phyloP scores from a whole-genome alignment of 2,797 vertebrate genomes.

The Halcyon badia region DNA sequence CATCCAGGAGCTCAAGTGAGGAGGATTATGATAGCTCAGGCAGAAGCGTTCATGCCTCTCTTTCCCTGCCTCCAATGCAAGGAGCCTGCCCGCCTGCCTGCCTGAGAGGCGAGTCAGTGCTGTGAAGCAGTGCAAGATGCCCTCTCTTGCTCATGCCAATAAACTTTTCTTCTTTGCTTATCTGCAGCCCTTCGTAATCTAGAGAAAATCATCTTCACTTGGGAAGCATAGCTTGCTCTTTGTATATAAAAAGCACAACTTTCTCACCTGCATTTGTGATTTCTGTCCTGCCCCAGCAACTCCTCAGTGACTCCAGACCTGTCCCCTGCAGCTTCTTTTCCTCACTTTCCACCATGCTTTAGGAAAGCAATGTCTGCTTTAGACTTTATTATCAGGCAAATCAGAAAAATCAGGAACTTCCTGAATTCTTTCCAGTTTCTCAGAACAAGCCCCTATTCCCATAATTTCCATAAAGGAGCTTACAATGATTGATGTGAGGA shows the following conservation, averaged over 20 bases:
- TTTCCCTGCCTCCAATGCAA: background rate
- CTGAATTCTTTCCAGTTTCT: background rate
- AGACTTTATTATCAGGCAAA: background rate
- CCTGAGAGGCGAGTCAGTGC: background rate
- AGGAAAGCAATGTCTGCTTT: background rate
- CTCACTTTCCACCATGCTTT: background rate
- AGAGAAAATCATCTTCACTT: background rate
- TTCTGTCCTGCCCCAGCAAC: background rate
- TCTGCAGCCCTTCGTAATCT: background rate
- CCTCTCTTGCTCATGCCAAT: background rate
- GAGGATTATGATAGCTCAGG: background rate
- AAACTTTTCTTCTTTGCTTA: background rate
- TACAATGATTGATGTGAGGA: background rate
- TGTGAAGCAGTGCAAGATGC: background rate
- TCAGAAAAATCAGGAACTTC: background rate
- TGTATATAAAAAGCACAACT: background rate
- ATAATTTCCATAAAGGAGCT: background rate
- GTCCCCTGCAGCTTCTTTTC: background rate
- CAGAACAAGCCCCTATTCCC: background rate
- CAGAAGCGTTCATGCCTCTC: background rate
- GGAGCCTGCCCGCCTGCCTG: background rate
- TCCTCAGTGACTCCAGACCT: slow-evolving; percentile 33
- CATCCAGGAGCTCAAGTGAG: background rate
- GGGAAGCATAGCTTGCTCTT: background rate
- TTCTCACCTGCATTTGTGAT: background rate